These are phyloP conservation scores for Hipparchia sbordonii DNA, from an alignment of 2,888 invertebrate genomes.

Conservation along the genomic window DNA sequence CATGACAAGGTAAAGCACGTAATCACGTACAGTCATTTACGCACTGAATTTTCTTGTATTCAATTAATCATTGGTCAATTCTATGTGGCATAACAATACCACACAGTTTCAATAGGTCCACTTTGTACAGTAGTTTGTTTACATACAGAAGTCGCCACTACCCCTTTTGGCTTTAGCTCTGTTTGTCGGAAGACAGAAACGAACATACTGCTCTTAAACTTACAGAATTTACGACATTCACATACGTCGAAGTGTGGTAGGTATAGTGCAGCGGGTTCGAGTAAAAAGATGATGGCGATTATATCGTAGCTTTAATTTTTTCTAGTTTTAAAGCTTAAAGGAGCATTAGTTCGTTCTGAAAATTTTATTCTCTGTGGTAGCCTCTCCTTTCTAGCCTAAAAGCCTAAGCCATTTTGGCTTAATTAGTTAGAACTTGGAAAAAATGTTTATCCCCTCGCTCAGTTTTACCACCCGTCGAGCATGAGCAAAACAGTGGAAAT, in stretches of 20 bases:
- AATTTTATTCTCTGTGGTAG: too few relatives aligned
- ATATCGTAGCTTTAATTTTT: not conserved
- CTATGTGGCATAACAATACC: constrained; percentile 10
- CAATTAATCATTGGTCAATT: not conserved
- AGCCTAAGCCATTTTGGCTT: not conserved
- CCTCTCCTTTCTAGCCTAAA: not conserved
- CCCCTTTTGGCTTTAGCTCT: constrained; percentile 24
- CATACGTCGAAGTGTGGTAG: constrained; percentile 31
- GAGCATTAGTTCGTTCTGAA: too few relatives aligned
- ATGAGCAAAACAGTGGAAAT: too few relatives aligned
- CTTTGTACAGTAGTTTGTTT: constrained; percentile 15
- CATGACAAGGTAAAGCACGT: too few relatives aligned
- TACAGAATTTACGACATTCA: constrained; percentile 33
- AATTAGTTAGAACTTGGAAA: not conserved
- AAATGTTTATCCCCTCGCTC: too few relatives aligned
- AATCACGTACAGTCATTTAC: too few relatives aligned
- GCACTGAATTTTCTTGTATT: too few relatives aligned
- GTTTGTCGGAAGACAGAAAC: constrained; percentile 33
- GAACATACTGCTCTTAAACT: constrained; percentile 36
- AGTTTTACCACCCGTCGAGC: too few relatives aligned
- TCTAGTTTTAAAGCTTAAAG: too few relatives aligned
- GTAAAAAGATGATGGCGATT: constrained; percentile 6
- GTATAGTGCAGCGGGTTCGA: constrained; percentile 22
- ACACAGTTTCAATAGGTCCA: constrained; percentile 12
- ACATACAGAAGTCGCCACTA: constrained; percentile 18